Conservation (phyloP, 2,888 invertebrate species). For the Pharmacophagus antenor region DNA sequence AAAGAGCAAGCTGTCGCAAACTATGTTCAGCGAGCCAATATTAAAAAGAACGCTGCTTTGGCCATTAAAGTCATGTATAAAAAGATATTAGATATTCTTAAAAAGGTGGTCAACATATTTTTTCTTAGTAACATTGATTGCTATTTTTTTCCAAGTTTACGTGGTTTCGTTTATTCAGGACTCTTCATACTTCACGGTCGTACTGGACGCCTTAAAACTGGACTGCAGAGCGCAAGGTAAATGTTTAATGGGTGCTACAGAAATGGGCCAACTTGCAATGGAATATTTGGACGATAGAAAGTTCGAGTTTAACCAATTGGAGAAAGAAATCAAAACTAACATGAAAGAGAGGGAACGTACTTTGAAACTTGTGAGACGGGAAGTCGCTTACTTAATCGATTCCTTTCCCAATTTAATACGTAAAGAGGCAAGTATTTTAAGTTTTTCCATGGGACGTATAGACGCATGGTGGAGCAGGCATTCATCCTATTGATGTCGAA, state of each 20-base stretch:
- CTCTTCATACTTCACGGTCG: slow-evolving; percentile 82
- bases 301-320: slow-evolving; percentile 80
- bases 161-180: slow-evolving; percentile 62
- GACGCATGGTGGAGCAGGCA: too few species aligned
- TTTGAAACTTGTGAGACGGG: slow-evolving; percentile 73
- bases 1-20: slow-evolving; percentile 81
- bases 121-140: neutral
- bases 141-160: neutral
- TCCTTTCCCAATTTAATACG: slow-evolving; percentile 71
- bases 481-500: too few species aligned
- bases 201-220: slow-evolving; percentile 78
- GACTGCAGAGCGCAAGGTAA: slow-evolving; percentile 83
- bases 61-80: slow-evolving; percentile 83
- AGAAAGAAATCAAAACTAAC: slow-evolving; percentile 81
- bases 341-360: slow-evolving; percentile 82
- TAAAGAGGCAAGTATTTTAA: slow-evolving; percentile 58
- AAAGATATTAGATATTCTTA: slow-evolving; percentile 82
- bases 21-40: slow-evolving; percentile 82
- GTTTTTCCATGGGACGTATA: neutral
- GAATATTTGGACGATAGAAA: slow-evolving; percentile 84
- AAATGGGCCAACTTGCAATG: slow-evolving; percentile 84
- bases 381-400: slow-evolving; percentile 65
- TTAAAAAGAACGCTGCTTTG: slow-evolving; percentile 83
- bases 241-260: slow-evolving; percentile 82
- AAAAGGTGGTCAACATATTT: slow-evolving; percentile 68